phyloP scores from a whole-genome alignment of 2,113 vertebrate genomes.

The Boleophthalmus pectinirostris region DNA sequence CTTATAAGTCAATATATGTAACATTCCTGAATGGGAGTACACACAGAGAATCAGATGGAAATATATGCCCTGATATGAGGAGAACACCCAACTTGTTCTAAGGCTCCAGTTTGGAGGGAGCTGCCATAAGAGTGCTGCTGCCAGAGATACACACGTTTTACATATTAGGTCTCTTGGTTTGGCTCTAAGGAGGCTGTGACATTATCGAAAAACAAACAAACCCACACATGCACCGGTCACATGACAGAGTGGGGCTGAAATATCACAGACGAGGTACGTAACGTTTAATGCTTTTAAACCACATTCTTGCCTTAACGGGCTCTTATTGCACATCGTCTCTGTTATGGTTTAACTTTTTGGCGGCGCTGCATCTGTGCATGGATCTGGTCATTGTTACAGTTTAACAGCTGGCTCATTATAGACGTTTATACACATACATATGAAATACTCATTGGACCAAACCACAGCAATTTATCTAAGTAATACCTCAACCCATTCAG shows the following conservation, averaged over 20 bases:
- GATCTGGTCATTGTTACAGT: constrained; percentile 54
- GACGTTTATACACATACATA: constrained; percentile 47
- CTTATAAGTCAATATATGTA: not conserved
- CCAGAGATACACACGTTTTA: constrained; percentile 23
- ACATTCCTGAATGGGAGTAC: not conserved
- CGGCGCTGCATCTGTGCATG: constrained; percentile 14
- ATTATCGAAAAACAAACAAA: constrained; percentile 55
- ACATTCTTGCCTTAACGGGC: constrained; percentile 46
- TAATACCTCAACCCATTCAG: constrained; percentile 32
- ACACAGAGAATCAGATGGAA: constrained; percentile 37
- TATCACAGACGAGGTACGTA: constrained; percentile 55
- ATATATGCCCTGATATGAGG: constrained; percentile 20
- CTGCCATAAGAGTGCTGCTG: constrained; percentile 19
- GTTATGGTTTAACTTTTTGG: constrained; percentile 48
- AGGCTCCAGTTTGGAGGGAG: constrained; percentile 41
- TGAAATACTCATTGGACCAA: constrained; percentile 39
- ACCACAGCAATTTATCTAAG: constrained; percentile 54
- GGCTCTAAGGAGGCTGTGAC: constrained; percentile 34
- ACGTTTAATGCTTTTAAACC: constrained; percentile 47
- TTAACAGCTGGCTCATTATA: constrained; percentile 57
- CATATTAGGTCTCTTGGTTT: constrained; percentile 38
- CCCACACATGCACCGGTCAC: constrained; percentile 37
- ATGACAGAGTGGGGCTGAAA: constrained; percentile 52
- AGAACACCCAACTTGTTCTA: constrained; percentile 70
- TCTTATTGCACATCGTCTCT: constrained; percentile 56